Base-by-base conservation (phyloP, 2,113 vertebrate genomes). In the Deroptyus accipitrinus region DNA sequence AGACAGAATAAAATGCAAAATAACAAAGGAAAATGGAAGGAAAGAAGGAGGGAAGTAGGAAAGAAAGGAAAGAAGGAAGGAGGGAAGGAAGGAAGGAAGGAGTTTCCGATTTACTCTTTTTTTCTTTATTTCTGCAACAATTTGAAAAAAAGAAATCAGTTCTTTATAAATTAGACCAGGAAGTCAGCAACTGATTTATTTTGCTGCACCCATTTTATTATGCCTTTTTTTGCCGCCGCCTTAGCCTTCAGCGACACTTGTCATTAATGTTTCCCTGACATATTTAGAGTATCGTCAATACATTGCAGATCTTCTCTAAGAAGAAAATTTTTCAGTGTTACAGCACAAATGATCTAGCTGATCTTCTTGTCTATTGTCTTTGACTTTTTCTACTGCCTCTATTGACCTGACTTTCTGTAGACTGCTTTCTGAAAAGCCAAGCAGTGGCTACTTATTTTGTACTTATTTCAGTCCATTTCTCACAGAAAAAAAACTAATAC, bases 381-480 rank as follows among this genome's bases (percentile, higher is more conserved):
- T n/a, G 57, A 59, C 57, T 59, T 23, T 59, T 22, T n/a, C 33
- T 59, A 23, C n/a, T n/a, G 33, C 14, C 6, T 15, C 20, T n/a
- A 23, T 59, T n/a, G 88, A 92, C 22, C 7, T 76, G 81, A 42
- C 18, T 90, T 85, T 79, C 63, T 93, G 48, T 23, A 33, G 67
- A 51, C 13, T 89, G 30, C 12, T 16, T 90, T 85, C 70, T 92
- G 88, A 92, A 76, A 68, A 24, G 44, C 66, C 22, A 44, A 85
- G 74, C 25, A 84, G 13, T 30, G 46, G 17, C 42, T 85, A 44
- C 19, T 90, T 1, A 0, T 8, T 77, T 90, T 88, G 74, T n/a
- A 48, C 41, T 88, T 88, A 76, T 44, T 94, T 91, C n/a, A 42
- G 63, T 44, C n/a, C 37, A 59, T 92, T 95, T 90, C 35, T 90